Percentiles rank a stretch among this genome's conserved stretches.
Evolutionary conservation across 2,888 invertebrate species (phyloP).

Genomic region (Lypha dubia): DNA sequence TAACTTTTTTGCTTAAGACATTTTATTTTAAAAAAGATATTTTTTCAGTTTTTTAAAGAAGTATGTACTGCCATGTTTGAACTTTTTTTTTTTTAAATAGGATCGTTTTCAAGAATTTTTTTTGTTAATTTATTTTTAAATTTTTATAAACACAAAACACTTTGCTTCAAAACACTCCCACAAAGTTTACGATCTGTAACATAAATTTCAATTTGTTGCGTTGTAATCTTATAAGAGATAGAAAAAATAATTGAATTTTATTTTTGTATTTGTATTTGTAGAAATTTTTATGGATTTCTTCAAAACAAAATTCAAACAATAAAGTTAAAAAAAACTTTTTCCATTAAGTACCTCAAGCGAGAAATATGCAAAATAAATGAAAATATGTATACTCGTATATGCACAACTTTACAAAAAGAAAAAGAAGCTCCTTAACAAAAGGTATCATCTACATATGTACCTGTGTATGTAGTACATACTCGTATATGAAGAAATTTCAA

Average conservation of each 20-base stretch:
- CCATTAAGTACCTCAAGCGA: conserved; percentile 62
- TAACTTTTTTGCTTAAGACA: no score
- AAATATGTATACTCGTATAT: not conserved
- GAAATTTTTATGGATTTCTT: conserved; percentile 10
- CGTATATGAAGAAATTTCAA: conserved; percentile 45
- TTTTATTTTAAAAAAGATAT: no score
- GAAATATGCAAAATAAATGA: conserved; percentile 29
- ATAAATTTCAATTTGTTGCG: conserved; percentile 26
- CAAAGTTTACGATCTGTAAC: conserved; percentile 20
- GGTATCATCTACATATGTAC: conserved; percentile 1
- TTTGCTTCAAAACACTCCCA: not conserved
- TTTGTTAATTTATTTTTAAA: no score
- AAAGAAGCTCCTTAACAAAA: conserved; percentile 7
- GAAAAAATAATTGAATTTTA: not conserved
- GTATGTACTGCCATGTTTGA: no score
- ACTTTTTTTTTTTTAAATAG: not conserved
- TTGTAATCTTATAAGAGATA: not conserved
- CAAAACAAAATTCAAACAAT: conserved; percentile 15
- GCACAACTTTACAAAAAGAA: conserved; percentile 1
- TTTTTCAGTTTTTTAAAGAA: no score
- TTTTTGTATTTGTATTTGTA: conserved; percentile 2
- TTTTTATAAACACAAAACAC: not conserved
- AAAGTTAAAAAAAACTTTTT: conserved; percentile 36
- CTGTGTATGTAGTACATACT: no score
- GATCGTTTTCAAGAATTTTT: not conserved